A percentile compares a stretch with the other conserved stretches of the same genome.
These are phyloP conservation scores for Amblyopsis rosae DNA, from an alignment of 2,113 vertebrate genomes.

Conservation along the genomic window DNA sequence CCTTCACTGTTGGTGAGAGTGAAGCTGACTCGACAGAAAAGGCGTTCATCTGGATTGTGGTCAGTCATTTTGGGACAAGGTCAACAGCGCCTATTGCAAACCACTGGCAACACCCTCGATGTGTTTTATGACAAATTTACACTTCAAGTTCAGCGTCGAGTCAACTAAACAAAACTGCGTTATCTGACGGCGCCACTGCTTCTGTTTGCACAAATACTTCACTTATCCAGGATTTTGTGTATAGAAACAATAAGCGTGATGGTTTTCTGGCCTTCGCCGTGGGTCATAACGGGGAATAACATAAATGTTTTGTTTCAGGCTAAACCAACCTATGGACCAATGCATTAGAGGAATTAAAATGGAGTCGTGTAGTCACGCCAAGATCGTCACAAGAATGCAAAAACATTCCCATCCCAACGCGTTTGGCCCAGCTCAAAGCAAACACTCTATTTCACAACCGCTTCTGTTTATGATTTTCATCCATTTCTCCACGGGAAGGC, in stretches of 20 bases:
- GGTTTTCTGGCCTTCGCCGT: slow-evolving; percentile 20
- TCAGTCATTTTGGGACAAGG: no score
- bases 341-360: slow-evolving; percentile 4
- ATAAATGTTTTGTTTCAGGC: slow-evolving; percentile 26
- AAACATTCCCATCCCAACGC: not conserved
- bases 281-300: slow-evolving; percentile 25
- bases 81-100: slow-evolving; percentile 20
- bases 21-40: no score
- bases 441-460: not conserved
- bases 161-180: slow-evolving; percentile 10
- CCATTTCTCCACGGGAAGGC: not conserved
- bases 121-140: slow-evolving; percentile 21
- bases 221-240: slow-evolving; percentile 16
- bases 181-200: slow-evolving; percentile 26
- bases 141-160: slow-evolving; percentile 25
- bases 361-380: not conserved
- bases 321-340: slow-evolving; percentile 27
- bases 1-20: no score
- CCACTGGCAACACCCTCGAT: slow-evolving; percentile 28
- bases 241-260: slow-evolving; percentile 14
- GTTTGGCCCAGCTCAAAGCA: not conserved
- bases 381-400: slow-evolving; percentile 5
- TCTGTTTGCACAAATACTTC: slow-evolving; percentile 10
- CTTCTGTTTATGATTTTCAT: not conserved
- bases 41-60: no score